These are phyloP conservation scores for Epinotia brunnichana DNA, from an alignment of 2,888 invertebrate species.

Conservation along the genomic window DNA sequence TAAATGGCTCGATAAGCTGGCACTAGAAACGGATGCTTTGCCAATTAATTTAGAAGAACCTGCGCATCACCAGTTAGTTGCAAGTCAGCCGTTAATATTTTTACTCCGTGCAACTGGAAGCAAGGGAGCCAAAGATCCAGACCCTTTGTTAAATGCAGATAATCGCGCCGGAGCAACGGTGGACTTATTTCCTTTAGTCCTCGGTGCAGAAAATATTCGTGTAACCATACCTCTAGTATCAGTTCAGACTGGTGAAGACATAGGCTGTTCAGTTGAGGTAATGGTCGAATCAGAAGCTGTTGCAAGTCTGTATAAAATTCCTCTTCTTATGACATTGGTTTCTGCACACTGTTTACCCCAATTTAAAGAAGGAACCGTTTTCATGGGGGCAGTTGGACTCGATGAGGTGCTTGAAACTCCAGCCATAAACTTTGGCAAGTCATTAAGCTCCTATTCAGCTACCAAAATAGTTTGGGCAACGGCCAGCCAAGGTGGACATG, in stretches of 20 bases:
- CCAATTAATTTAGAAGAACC: slow-evolving; percentile 63
- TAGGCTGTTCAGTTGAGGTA: slow-evolving; percentile 59
- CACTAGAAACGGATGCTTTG: slow-evolving; percentile 51
- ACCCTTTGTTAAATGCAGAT: slow-evolving; percentile 65
- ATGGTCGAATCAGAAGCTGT: slow-evolving; percentile 53
- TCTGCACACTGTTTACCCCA: slow-evolving; percentile 72
- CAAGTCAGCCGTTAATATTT: slow-evolving; percentile 68
- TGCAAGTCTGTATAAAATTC: slow-evolving; percentile 52
- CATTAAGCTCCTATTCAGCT: slow-evolving; percentile 60
- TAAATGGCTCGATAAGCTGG: slow-evolving; percentile 60
- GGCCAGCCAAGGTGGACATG: slow-evolving; percentile 61
- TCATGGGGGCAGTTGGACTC: slow-evolving; percentile 67
- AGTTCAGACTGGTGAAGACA: slow-evolving; percentile 57
- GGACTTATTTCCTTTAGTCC: slow-evolving; percentile 69
- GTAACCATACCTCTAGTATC: slow-evolving; percentile 57
- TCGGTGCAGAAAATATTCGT: slow-evolving; percentile 66
- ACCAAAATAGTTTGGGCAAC: slow-evolving; percentile 68
- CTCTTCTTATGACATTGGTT: slow-evolving; percentile 68
- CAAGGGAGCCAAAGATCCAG: slow-evolving; percentile 65
- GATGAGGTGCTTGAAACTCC: slow-evolving; percentile 56
- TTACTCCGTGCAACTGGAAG: slow-evolving; percentile 60
- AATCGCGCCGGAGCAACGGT: slow-evolving; percentile 71
- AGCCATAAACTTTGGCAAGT: slow-evolving; percentile 66
- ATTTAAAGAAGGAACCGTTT: slow-evolving; percentile 69
- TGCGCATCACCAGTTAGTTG: slow-evolving; percentile 54